phyloP scores from a whole-genome alignment of 1,140 invertebrate species.

The Diachasma alloeum region DNA sequence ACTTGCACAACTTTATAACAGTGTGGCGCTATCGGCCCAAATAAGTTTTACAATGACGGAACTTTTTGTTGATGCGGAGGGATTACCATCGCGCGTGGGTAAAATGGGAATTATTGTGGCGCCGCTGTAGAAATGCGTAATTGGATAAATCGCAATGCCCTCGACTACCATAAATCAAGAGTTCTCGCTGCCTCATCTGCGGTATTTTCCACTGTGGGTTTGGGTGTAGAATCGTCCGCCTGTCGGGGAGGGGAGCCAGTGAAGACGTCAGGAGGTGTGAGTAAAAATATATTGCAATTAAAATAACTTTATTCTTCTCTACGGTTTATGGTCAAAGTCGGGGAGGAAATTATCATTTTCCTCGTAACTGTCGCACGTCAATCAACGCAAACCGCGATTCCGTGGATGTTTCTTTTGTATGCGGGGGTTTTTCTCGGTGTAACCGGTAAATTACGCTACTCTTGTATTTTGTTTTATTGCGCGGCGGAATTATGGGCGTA shows the following conservation, averaged over 20 bases:
- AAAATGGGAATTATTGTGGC: slow-evolving; percentile 2
- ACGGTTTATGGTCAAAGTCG: not conserved
- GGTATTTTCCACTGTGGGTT: not conserved
- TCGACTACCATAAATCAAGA: slow-evolving; percentile 14
- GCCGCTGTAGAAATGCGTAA: slow-evolving; percentile 23
- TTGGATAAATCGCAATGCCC: slow-evolving; percentile 21
- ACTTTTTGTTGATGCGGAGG: not conserved
- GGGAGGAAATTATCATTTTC: slow-evolving; percentile 15
- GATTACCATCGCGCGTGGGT: slow-evolving; percentile 5
- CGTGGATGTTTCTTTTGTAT: not conserved
- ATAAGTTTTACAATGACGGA: not conserved
- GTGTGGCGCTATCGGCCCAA: slow-evolving; percentile 19
- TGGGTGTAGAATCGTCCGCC: not conserved
- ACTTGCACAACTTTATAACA: not conserved
- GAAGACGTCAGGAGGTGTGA: slow-evolving; percentile 24
- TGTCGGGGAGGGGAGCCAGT: not conserved
- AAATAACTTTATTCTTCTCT: slow-evolving; percentile 17
- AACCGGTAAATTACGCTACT: not conserved
- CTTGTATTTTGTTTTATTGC: not conserved
- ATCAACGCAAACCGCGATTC: not conserved
- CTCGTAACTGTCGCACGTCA: slow-evolving; percentile 9
- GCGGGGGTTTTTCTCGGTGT: not conserved
- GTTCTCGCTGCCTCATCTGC: not conserved
- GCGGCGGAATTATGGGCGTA: not conserved
- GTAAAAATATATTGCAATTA: slow-evolving; percentile 24